These are phyloP conservation scores for Sus cebifrons DNA, from an alignment of 2,797 vertebrate genomes.

Conservation along the genomic window DNA sequence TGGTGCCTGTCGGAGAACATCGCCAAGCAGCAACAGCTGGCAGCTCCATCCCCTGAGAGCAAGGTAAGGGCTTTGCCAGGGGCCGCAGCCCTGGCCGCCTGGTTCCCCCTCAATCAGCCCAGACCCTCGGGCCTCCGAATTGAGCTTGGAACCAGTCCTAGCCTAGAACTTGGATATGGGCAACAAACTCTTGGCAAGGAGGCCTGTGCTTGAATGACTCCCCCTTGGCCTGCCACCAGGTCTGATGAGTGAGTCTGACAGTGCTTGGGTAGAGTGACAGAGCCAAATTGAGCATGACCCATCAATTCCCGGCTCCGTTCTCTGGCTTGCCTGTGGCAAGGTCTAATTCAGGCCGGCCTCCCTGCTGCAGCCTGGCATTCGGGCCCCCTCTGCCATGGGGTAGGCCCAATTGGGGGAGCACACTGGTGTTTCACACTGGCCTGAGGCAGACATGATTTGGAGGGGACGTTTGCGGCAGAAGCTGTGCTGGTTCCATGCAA, in stretches of 20 bases:
- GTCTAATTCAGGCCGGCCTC: constrained; percentile 35
- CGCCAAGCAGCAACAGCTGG: constrained; percentile 93
- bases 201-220: background rate
- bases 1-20: constrained; percentile 98
- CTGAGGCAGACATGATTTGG: background rate
- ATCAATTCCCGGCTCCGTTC: background rate
- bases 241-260: background rate
- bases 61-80: constrained; percentile 88
- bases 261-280: background rate
- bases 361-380: background rate
- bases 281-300: background rate
- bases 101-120: background rate
- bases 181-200: background rate
- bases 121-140: background rate
- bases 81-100: background rate
- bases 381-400: background rate
- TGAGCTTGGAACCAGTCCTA: background rate
- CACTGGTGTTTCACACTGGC: background rate
- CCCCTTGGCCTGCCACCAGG: background rate
- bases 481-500: background rate
- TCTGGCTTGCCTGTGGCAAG: background rate
- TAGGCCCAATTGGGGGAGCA: background rate
- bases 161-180: constrained; percentile 7
- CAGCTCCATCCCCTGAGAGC: constrained; percentile 68
- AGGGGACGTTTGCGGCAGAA: constrained; percentile 19